A percentile compares a stretch with the other conserved stretches of the same genome.
Conservation (phyloP, 2,888 invertebrate species). For the Platycheirus albimanus region DNA sequence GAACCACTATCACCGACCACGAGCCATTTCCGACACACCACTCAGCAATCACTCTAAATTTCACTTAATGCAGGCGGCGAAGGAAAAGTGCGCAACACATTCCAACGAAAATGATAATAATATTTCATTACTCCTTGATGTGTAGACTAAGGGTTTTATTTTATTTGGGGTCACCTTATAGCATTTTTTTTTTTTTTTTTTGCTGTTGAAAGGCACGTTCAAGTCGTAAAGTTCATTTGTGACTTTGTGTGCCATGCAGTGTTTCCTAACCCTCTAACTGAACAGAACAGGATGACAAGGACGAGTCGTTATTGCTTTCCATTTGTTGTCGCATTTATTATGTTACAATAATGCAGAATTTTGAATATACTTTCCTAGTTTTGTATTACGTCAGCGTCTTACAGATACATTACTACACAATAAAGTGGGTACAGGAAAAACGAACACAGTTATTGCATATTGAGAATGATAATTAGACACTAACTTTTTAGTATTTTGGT, state of each 20-base stretch:
- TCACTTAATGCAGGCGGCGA: slow-evolving; percentile 65
- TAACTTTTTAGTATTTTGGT: too few species aligned
- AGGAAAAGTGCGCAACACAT: slow-evolving; percentile 42
- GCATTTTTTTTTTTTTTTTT: slow-evolving; percentile 25
- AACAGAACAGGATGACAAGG: too few species aligned
- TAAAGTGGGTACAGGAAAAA: too few species aligned
- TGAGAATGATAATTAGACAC: too few species aligned
- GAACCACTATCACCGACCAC: slow-evolving; percentile 23
- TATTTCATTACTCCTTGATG: slow-evolving; percentile 69
- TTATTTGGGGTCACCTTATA: slow-evolving; percentile 23
- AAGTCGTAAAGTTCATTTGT: slow-evolving; percentile 62
- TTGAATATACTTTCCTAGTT: slow-evolving; percentile 62
- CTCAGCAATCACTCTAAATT: slow-evolving; percentile 54
- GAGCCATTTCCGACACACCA: neutral
- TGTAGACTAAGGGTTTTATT: slow-evolving; percentile 25
- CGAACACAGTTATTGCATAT: too few species aligned
- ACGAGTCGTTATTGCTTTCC: slow-evolving; percentile 67
- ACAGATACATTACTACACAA: too few species aligned
- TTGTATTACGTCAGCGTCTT: slow-evolving; percentile 44
- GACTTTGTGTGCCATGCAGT: slow-evolving; percentile 35
- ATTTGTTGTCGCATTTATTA: slow-evolving; percentile 69
- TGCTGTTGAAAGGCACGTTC: slow-evolving; percentile 57
- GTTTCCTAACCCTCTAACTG: slow-evolving; percentile 23
- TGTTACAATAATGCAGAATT: slow-evolving; percentile 69
- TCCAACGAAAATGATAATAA: slow-evolving; percentile 67